A percentile compares a stretch with the other conserved stretches of the same genome.
phyloP scores from a whole-genome alignment of 2,113 vertebrate genomes.

The Delphinus delphis region DNA sequence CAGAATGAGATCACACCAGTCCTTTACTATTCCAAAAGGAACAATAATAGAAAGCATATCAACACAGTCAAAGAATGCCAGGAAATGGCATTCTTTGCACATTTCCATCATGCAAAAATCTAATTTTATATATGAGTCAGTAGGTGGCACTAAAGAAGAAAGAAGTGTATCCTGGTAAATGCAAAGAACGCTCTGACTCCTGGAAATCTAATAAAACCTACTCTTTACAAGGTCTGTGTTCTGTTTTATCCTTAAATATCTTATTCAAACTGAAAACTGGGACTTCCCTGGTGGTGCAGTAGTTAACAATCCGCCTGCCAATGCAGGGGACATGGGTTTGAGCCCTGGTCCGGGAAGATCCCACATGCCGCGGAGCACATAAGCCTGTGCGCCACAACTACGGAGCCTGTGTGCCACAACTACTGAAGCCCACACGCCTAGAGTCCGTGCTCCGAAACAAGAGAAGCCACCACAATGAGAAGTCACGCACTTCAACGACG shows the following conservation, averaged over 20 bases:
- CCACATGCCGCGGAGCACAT: accelerated
- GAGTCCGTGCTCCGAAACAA: too few relatives aligned
- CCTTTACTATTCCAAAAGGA: conserved; percentile 28
- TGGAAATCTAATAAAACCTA: neutral
- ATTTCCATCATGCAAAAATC: conserved; percentile 48
- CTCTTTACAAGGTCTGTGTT: neutral
- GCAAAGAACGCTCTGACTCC: neutral
- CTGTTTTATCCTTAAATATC: conserved; percentile 25
- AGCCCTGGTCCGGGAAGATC: too few relatives aligned
- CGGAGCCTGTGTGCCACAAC: too few relatives aligned
- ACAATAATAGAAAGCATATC: neutral
- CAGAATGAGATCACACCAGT: neutral
- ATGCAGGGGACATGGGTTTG: too few relatives aligned
- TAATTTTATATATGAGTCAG: conserved; percentile 54
- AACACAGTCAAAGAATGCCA: conserved; percentile 19
- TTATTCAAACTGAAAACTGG: conserved; percentile 30
- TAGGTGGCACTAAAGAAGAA: conserved; percentile 69
- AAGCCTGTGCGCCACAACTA: too few relatives aligned
- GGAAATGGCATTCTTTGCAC: neutral
- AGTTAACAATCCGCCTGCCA: too few relatives aligned
- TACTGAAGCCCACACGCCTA: too few relatives aligned
- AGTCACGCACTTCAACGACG: too few relatives aligned
- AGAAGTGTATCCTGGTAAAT: neutral
- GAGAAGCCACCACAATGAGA: too few relatives aligned
- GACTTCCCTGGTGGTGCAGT: too few relatives aligned